Conservation (phyloP, 2,113 vertebrate species). For the Anguilla rostrata region DNA sequence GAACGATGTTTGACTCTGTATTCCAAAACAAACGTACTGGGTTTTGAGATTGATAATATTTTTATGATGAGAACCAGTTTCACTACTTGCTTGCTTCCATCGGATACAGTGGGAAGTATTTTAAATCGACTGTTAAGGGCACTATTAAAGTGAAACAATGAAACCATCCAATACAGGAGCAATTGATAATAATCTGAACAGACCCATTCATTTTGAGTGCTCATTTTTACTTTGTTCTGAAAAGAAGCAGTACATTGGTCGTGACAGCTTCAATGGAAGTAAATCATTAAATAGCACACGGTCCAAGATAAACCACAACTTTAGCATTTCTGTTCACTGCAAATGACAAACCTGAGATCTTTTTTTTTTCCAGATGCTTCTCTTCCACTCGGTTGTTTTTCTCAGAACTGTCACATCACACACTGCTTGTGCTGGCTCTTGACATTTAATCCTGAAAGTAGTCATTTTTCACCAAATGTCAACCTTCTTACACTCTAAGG, state of each 20-base stretch:
- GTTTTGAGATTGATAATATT: neutral
- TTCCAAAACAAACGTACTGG: neutral
- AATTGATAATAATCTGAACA: neutral
- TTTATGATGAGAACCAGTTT: neutral
- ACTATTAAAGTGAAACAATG: neutral
- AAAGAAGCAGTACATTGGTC: too few relatives aligned
- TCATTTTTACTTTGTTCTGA: too few relatives aligned
- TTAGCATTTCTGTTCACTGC: neutral
- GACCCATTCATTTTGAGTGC: neutral
- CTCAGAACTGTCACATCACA: too few relatives aligned
- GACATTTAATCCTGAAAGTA: too few relatives aligned
- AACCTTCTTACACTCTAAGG: too few relatives aligned
- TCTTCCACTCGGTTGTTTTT: too few relatives aligned
- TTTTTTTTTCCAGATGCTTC: too few relatives aligned
- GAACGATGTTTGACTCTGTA: constrained; percentile 11
- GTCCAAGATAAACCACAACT: neutral
- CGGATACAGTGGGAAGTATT: neutral
- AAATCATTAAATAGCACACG: neutral
- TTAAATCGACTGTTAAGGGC: too few relatives aligned
- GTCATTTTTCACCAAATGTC: too few relatives aligned
- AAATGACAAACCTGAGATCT: neutral
- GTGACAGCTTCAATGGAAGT: too few relatives aligned
- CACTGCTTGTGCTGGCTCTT: too few relatives aligned
- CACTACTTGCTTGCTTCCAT: neutral
- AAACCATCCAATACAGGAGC: too few relatives aligned